phyloP scores from a whole-genome alignment of 2,797 vertebrate genomes.

The Nyctibius grandis region DNA sequence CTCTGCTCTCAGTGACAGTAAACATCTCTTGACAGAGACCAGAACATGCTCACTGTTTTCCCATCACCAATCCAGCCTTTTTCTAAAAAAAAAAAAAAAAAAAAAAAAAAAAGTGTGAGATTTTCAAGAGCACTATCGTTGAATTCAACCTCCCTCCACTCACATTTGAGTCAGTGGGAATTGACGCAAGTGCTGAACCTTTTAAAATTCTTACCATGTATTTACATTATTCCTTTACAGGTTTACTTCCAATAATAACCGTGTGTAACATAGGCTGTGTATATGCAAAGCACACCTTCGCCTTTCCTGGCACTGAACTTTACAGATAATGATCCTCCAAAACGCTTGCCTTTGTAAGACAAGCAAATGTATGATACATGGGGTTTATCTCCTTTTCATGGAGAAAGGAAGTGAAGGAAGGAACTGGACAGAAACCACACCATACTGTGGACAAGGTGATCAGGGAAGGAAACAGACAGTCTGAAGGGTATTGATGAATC shows the following conservation, averaged over 20 bases:
- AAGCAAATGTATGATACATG: background rate
- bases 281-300: background rate
- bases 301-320: background rate
- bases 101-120: background rate
- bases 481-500: background rate
- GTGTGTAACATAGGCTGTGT: background rate
- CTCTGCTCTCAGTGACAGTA: background rate
- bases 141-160: background rate
- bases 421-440: background rate
- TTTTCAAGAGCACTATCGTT: background rate
- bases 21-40: conserved; percentile 6
- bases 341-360: background rate
- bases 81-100: background rate
- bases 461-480: background rate
- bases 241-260: conserved; percentile 25
- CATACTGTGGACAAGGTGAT: background rate
- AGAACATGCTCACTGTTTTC: background rate
- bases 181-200: background rate
- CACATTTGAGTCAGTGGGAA: background rate
- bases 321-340: background rate
- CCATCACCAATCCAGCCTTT: background rate
- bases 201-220: conserved; percentile 18
- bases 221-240: conserved; percentile 33
- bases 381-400: background rate
- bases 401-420: background rate